Conservation (phyloP, 2,113 vertebrate species). For the Lepus americanus region DNA sequence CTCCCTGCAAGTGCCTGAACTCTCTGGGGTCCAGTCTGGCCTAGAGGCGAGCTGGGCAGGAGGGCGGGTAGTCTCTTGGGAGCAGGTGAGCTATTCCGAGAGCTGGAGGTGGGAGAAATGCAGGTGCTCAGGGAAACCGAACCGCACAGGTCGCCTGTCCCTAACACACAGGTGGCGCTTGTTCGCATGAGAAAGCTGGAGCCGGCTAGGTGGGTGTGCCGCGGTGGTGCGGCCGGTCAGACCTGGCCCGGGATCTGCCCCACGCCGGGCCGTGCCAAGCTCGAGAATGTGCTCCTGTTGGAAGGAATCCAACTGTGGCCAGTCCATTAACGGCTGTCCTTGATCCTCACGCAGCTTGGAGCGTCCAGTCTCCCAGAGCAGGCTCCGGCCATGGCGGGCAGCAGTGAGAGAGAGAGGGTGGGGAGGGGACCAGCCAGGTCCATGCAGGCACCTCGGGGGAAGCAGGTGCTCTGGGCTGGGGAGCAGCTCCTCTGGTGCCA, state of each 20-base stretch:
- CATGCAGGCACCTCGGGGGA: neutral
- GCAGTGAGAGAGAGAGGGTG: neutral
- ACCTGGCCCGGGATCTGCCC: neutral
- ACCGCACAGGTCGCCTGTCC: neutral
- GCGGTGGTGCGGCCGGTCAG: no score
- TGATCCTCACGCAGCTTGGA: neutral
- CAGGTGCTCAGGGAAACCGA: neutral
- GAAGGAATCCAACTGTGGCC: no score
- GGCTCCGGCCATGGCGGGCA: no score
- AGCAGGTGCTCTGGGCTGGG: neutral
- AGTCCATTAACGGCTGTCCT: neutral
- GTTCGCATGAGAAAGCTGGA: neutral
- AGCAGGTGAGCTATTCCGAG: neutral
- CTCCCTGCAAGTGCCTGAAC: neutral
- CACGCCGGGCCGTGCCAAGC: no score
- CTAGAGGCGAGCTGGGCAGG: neutral
- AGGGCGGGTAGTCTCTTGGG: neutral
- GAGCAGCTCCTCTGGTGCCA: neutral
- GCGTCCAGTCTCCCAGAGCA: neutral
- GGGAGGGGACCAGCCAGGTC: neutral
- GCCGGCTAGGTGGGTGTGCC: accelerated
- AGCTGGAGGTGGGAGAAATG: neutral
- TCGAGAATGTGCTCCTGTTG: neutral
- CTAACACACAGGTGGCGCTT: neutral
- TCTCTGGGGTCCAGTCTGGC: neutral